Percentiles rank a stretch among this genome's conserved stretches.
Conservation (phyloP, 1,140 invertebrate genomes). For the Oncopeltus fasciatus region DNA sequence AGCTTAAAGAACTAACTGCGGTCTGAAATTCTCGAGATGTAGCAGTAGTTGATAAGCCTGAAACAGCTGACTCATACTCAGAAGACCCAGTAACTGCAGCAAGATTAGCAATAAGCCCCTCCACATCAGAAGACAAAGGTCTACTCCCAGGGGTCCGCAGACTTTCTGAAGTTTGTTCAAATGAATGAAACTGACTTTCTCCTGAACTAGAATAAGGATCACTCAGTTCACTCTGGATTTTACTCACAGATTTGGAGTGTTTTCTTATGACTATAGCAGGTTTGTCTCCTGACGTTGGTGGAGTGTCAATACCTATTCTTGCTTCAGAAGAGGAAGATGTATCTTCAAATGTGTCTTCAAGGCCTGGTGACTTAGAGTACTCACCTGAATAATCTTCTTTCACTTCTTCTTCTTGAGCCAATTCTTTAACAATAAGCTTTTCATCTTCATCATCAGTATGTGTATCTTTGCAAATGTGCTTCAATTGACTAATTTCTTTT, state of each 20-base stretch:
- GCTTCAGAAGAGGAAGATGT: slow-evolving; percentile 27
- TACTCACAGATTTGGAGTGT: slow-evolving; percentile 16
- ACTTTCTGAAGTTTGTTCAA: slow-evolving; percentile 50
- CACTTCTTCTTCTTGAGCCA: neutral
- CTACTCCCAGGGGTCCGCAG: slow-evolving; percentile 49
- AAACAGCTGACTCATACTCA: slow-evolving; percentile 76
- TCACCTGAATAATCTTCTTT: neutral
- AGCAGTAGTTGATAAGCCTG: slow-evolving; percentile 45
- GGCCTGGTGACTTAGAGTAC: slow-evolving; percentile 29
- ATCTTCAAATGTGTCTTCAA: slow-evolving; percentile 26
- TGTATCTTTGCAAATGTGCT: neutral
- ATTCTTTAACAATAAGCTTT: neutral
- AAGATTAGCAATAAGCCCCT: slow-evolving; percentile 46
- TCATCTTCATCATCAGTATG: neutral
- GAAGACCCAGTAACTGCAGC: slow-evolving; percentile 41
- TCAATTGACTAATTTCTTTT: neutral
- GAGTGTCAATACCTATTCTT: slow-evolving; percentile 23
- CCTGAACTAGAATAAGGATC: slow-evolving; percentile 71
- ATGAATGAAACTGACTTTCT: slow-evolving; percentile 77
- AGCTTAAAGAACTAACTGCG: slow-evolving; percentile 66
- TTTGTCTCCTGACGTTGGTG: slow-evolving; percentile 12
- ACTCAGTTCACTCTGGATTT: neutral
- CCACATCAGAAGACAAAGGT: slow-evolving; percentile 76
- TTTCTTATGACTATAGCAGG: slow-evolving; percentile 29
- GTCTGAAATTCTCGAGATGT: slow-evolving; percentile 73